Evolutionary conservation across 2,888 invertebrate species (phyloP), one percentile per base, ranked within the genome.

Genomic region (Hololepta plana): DNA sequence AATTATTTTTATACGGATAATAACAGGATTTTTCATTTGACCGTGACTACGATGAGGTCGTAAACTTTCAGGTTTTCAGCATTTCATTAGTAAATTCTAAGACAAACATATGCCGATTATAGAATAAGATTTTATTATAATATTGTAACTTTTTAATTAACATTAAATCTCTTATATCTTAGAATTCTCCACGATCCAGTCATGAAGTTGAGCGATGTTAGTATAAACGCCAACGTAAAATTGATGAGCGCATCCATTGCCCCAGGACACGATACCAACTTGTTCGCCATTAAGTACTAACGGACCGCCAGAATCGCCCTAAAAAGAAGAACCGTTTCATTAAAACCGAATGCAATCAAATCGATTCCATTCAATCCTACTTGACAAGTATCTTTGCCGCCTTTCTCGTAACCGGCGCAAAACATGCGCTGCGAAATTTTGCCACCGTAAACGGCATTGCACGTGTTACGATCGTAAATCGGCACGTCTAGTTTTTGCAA

Each of bases 351-450:
- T 15, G 21, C 5, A 9, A 6, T 4, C 15, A 22, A 12, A n/a
- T n/a, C n/a, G n/a, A n/a, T n/a, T n/a, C n/a, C n/a, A n/a, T n/a
- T n/a, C n/a, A n/a, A n/a, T n/a, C n/a, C n/a, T n/a, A n/a, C n/a
- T n/a, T n/a, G n/a, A n/a, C n/a, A n/a, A n/a, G n/a, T n/a, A n/a
- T n/a, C n/a, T n/a, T n/a, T n/a, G n/a, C n/a, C n/a, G n/a, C n/a
- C n/a, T n/a, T n/a, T n/a, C n/a, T n/a, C n/a, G n/a, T n/a, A 14
- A n/a, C 37, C 38, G 24, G 39, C 39, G 26, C 39, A 39, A 4
- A 39, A 15, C 39, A 39, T 39, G 5, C 32, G 15, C 3, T 29
- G 28, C 7, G 35, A 35, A 16, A 39, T 27, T 4, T 3, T 4
- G 4, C 15, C 20, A 5, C 20, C 17, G 20, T 38, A 37, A 13